A percentile compares a stretch with the other conserved stretches of the same genome.
Conservation (phyloP, 2,797 vertebrate genomes). For the Gymnoscopelus braueri region DNA sequence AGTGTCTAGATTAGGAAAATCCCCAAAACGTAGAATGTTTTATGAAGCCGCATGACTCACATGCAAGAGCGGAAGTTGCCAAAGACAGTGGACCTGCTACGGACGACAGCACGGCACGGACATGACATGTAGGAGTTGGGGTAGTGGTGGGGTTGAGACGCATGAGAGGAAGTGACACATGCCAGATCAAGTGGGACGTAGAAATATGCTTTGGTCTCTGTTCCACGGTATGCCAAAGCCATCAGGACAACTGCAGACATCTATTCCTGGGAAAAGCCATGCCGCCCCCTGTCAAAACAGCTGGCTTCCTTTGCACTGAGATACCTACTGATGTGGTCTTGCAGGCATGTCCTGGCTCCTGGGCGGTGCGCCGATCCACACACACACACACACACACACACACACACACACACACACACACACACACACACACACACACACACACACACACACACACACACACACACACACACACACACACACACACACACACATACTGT, state of each 20-base stretch:
- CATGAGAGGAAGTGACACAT: slow-evolving; percentile 71
- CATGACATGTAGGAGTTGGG: slow-evolving; percentile 26
- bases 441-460: neutral
- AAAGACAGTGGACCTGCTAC: slow-evolving; percentile 23
- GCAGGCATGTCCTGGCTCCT: slow-evolving; percentile 38
- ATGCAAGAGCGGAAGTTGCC: slow-evolving; percentile 42
- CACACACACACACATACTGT: neutral
- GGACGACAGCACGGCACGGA: slow-evolving; percentile 12
- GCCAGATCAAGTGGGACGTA: slow-evolving; percentile 26
- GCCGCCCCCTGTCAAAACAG: slow-evolving; percentile 60
- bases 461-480: neutral
- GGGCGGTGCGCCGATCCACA: slow-evolving; percentile 4
- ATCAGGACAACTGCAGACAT: slow-evolving; percentile 49
- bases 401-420: neutral
- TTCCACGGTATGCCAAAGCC: slow-evolving; percentile 41
- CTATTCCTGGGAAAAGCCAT: slow-evolving; percentile 38
- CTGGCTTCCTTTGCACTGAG: slow-evolving; percentile 49
- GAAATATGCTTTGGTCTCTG: slow-evolving; percentile 34
- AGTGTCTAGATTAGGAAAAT: slow-evolving; percentile 37
- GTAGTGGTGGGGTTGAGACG: slow-evolving; percentile 25
- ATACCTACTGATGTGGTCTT: slow-evolving; percentile 51
- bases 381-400: neutral
- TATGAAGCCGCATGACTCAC: slow-evolving; percentile 50
- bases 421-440: neutral
- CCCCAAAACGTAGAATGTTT: slow-evolving; percentile 37